phyloP scores from a whole-genome alignment of 2,888 invertebrate genomes.

The Conchocele bisecta region DNA sequence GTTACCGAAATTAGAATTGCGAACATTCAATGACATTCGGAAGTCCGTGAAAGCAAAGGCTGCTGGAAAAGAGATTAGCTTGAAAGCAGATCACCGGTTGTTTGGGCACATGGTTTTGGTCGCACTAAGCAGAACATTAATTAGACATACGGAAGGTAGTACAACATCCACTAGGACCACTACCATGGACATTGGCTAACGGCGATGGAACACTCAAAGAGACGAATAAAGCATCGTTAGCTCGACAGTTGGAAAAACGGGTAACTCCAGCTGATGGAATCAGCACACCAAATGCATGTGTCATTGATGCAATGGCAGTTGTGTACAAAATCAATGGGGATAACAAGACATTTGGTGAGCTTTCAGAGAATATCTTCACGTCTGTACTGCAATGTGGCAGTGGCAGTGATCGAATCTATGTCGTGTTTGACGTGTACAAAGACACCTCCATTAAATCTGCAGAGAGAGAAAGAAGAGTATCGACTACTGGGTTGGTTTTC shows the following conservation, averaged over 20 bases:
- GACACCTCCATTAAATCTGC: too few relatives aligned
- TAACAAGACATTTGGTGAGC: too few relatives aligned
- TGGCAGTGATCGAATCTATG: too few relatives aligned
- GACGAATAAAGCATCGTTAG: conserved; percentile 46
- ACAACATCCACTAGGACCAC: conserved; percentile 36
- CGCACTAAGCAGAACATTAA: conserved; percentile 28
- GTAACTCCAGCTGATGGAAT: conserved; percentile 22
- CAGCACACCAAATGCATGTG: conserved; percentile 28
- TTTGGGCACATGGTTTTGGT: conserved; percentile 42
- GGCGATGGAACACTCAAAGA: conserved; percentile 39
- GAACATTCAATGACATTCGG: conserved; percentile 32
- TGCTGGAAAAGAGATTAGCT: conserved; percentile 19
- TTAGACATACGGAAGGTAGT: conserved; percentile 39
- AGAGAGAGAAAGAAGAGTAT: too few relatives aligned
- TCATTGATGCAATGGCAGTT: conserved; percentile 42
- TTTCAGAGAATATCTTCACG: too few relatives aligned
- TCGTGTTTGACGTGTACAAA: too few relatives aligned
- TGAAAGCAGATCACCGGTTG: conserved; percentile 32
- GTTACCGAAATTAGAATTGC: conserved; percentile 44
- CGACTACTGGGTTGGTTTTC: too few relatives aligned
- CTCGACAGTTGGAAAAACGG: conserved; percentile 27
- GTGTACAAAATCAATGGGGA: conserved; percentile 35
- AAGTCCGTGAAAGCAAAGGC: conserved; percentile 1
- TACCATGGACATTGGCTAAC: conserved; percentile 50
- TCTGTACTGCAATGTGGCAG: too few relatives aligned